phyloP scores from a whole-genome alignment of 2,797 vertebrate genomes.

The Sebastolobus altivelis region DNA sequence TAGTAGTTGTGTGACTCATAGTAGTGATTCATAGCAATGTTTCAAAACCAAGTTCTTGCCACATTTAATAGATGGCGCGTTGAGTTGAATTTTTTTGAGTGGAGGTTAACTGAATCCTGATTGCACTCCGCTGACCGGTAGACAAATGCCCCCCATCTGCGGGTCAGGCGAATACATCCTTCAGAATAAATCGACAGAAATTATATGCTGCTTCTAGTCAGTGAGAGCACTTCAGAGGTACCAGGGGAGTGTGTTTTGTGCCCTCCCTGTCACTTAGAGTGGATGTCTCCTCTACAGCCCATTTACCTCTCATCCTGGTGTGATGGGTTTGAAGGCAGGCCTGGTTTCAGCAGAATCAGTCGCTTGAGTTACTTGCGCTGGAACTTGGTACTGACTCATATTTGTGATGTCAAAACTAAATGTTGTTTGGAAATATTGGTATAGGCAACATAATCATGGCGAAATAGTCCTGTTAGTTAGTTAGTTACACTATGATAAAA shows the following conservation, averaged over 20 bases:
- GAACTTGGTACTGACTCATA: conserved; percentile 33
- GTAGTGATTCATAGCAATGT: conserved; percentile 33
- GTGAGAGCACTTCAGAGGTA: conserved; percentile 57
- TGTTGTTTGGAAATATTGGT: neutral
- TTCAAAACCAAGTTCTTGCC: conserved; percentile 36
- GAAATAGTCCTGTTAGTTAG: neutral
- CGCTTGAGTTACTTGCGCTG: conserved; percentile 17
- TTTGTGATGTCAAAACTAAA: conserved; percentile 24
- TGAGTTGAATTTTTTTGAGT: conserved; percentile 42
- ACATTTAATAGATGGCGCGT: conserved; percentile 23
- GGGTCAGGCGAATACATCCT: conserved; percentile 59
- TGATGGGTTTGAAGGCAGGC: conserved; percentile 53
- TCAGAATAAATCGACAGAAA: conserved; percentile 68
- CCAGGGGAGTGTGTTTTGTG: conserved; percentile 58
- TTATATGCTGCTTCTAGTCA: conserved; percentile 66
- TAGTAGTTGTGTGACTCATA: conserved; percentile 16
- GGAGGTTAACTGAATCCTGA: conserved; percentile 63
- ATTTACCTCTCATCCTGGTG: conserved; percentile 55
- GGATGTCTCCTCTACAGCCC: conserved; percentile 58
- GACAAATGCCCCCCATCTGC: conserved; percentile 57
- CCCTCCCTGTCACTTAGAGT: conserved; percentile 59
- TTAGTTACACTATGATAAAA: neutral
- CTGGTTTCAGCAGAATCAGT: conserved; percentile 36
- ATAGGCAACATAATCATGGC: neutral
- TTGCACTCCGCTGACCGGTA: conserved; percentile 54